Evolutionary conservation across 2,888 invertebrate genomes (phyloP).

Genomic region (Gymnoscelis rufifasciata): DNA sequence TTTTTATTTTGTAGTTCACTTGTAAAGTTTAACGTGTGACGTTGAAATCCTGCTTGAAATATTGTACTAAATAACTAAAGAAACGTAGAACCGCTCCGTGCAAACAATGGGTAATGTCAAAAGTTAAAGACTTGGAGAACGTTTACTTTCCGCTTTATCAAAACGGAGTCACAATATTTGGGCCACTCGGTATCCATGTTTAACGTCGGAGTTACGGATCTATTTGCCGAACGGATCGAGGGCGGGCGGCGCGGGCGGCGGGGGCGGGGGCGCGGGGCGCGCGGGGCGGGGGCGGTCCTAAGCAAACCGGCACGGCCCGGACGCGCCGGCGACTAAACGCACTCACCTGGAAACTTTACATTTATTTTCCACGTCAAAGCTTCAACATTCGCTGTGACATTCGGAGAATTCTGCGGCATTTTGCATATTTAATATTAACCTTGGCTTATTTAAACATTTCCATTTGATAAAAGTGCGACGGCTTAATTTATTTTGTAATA

Average conservation of each 20-base stretch:
- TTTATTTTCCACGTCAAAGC: constrained; percentile 16
- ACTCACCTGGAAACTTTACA: constrained; percentile 21
- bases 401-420: constrained; percentile 2
- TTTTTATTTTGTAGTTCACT: no score
- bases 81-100: no score
- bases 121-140: no score
- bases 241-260: not conserved
- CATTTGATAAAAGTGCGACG: not conserved
- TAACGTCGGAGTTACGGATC: not conserved
- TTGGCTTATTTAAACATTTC: not conserved
- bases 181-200: not conserved
- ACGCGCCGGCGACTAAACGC: not conserved
- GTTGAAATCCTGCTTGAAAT: no score
- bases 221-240: not conserved
- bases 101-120: no score
- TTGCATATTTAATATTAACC: not conserved
- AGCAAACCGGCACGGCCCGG: constrained; percentile 36
- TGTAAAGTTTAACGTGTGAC: no score
- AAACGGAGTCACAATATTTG: no score
- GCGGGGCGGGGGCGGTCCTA: constrained; percentile 29
- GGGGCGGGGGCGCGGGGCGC: not conserved
- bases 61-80: no score
- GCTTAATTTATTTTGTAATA: no score
- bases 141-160: no score
- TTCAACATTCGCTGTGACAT: not conserved